Evolutionary conservation across 2,888 invertebrate genomes (phyloP).

Genomic region (Leptinotarsa rubiginosa): DNA sequence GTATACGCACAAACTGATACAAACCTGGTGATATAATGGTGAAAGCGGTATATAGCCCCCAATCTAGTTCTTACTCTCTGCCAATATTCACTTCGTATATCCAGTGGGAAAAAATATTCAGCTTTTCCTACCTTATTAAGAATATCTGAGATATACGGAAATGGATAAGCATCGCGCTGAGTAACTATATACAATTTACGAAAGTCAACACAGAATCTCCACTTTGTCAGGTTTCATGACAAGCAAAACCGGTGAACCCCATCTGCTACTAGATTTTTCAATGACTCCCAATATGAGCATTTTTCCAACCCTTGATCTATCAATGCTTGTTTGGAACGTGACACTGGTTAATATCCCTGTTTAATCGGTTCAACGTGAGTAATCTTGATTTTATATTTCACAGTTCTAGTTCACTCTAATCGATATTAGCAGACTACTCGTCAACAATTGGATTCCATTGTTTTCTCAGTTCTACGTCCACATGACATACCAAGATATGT

Average conservation of each 20-base stretch:
- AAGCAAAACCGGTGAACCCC: constrained; percentile 46
- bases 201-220: neutral
- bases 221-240: constrained; percentile 46
- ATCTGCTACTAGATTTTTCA: neutral
- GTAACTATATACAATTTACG: constrained; percentile 51
- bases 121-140: constrained; percentile 53
- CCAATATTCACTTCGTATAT: constrained; percentile 52
- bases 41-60: constrained; percentile 53
- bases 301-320: neutral
- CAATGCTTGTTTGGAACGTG: neutral
- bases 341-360: neutral
- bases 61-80: constrained; percentile 48
- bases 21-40: constrained; percentile 51
- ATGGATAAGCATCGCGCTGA: constrained; percentile 54
- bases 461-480: neutral
- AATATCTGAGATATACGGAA: constrained; percentile 53
- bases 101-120: constrained; percentile 53
- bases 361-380: neutral
- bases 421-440: neutral
- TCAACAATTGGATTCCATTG: neutral
- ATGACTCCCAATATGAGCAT: neutral
- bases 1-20: constrained; percentile 54
- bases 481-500: neutral
- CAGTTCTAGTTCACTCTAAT: neutral
- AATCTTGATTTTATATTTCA: neutral